Evolutionary conservation across 1,140 invertebrate species (phyloP), one percentile per base, ranked within the genome.

Genomic region (Polyergus mexicanus): DNA sequence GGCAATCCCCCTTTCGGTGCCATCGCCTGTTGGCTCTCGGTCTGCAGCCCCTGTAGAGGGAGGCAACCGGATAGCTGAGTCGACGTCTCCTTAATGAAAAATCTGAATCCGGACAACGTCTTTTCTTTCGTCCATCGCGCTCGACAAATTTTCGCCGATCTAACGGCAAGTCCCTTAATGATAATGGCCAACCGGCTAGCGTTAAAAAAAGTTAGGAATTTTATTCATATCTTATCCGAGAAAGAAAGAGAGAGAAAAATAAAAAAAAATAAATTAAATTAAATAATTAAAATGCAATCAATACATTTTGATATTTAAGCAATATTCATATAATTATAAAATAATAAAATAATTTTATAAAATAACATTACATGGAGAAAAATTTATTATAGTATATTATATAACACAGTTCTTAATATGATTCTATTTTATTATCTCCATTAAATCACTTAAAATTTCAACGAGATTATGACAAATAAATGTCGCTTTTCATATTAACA

Each of bases 81-180:
- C 94, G 93, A 95, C 94, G 94, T 92, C 92, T 93, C 92, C 92
- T 94, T 95, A 95, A 95, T 95, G 94, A 95, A 95, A 95, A 95
- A 95, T 95, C 94, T 93, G 91, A 93, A 93, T 93, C 92, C 92
- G 87, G 71, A 74, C 80, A 72, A 72, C 86, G 86, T 69, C 88
- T 87, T 89, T 90, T 90, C 88, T 89, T 87, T 90, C 85, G 58
- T 80, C 74, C 66, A 80, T 72, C 89, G 78, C 63, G 76, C 80
- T 77, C 86, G 75, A 81, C 88, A 85, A 78, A 89, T 89, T 86
- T 77, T 78, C 51, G 19, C 35, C 35, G 62, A 88, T 85, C 71
- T 63, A 75, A 75, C 41, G 11, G 72, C 83, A 38, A 56, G 19
- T 80, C 47, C 38, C 58, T 72, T 88, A 88, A 83, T 88, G 71